These are phyloP conservation scores for Trissoscelio sp. DNA, from an alignment of 2,888 invertebrate species.

Conservation along the genomic window DNA sequence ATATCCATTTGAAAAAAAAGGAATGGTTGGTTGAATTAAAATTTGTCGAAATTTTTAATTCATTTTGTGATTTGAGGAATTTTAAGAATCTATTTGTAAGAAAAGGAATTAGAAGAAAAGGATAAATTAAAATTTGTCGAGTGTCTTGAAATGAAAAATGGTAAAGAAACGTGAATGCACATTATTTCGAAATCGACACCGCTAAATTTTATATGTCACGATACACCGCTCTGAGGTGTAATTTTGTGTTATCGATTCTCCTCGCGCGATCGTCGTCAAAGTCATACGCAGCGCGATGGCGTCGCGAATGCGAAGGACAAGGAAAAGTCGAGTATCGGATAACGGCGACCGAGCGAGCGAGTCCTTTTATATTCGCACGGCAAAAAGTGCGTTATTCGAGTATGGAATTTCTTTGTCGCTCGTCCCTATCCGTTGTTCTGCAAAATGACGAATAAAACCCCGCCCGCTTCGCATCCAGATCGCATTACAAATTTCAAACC, in stretches of 20 bases:
- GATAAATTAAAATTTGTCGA: too few species aligned
- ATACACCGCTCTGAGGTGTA: constrained; percentile 6
- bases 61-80: too few species aligned
- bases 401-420: constrained; percentile 60
- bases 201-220: constrained; percentile 38
- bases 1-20: too few species aligned
- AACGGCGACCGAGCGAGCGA: constrained; percentile 38
- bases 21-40: too few species aligned
- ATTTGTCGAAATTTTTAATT: too few species aligned
- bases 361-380: constrained; percentile 45
- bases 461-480: constrained; percentile 19
- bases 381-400: constrained; percentile 59
- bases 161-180: too few species aligned
- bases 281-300: constrained; percentile 33
- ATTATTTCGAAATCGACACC: constrained; percentile 41
- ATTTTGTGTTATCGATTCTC: constrained; percentile 50
- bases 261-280: constrained; percentile 48
- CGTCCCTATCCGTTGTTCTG: constrained; percentile 23
- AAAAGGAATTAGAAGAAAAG: too few species aligned
- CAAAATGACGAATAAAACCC: constrained; percentile 31
- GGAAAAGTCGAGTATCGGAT: constrained; percentile 48
- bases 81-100: too few species aligned
- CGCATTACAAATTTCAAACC: constrained; percentile 49
- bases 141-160: too few species aligned
- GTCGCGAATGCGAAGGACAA: constrained; percentile 59